Evolutionary conservation across 2,888 invertebrate species (phyloP), one percentile per base, ranked within the genome.

Genomic region (Slavum lentiscoides): DNA sequence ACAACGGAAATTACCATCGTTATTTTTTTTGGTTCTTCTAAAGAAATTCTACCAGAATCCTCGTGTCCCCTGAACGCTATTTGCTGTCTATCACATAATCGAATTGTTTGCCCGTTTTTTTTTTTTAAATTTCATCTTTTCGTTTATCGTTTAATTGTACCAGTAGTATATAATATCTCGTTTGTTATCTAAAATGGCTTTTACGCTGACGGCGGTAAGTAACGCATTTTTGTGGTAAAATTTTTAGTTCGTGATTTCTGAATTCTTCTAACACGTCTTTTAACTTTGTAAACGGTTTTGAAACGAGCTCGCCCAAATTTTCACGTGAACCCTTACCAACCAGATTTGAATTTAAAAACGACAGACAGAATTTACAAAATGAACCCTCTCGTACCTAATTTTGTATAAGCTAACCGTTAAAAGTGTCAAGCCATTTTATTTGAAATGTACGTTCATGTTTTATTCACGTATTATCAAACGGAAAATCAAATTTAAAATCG

Each of bases 111-210:
- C 39, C 17, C 17, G 72, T n/a, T n/a, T n/a, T n/a, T 59, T 72
- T 72, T 72, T 72, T n/a, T 59, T 39, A 2, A 72, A 23, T 17
- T 61, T 72, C 21, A 72, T 72, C 43, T 72, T 72, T 72, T 72
- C 61, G 39, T 72, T 72, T 72, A 43, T 4, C 61, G 43, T 72
- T 43, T 72, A 72, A 39, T 61, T 61, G 72, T 61, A 61, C 39
- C 39, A 70, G 59, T 61, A 72, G 43, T 61, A n/a, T 72, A 68
- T 69, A n/a, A n/a, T 69, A 69, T 30, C 68, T 69, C 69, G 84
- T 82, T 43, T 85, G 70, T 30, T 77, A 80, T 68, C 83, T 75
- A 81, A 85, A 85, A 82, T 84, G 83, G 30, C 84, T 83, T 62
- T 83, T 82, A 77, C 84, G 82, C 21, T 74, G 15, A 55, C 72